Base-by-base conservation (phyloP, 2,113 vertebrate species). In the Campylorhamphus procurvoides region DNA sequence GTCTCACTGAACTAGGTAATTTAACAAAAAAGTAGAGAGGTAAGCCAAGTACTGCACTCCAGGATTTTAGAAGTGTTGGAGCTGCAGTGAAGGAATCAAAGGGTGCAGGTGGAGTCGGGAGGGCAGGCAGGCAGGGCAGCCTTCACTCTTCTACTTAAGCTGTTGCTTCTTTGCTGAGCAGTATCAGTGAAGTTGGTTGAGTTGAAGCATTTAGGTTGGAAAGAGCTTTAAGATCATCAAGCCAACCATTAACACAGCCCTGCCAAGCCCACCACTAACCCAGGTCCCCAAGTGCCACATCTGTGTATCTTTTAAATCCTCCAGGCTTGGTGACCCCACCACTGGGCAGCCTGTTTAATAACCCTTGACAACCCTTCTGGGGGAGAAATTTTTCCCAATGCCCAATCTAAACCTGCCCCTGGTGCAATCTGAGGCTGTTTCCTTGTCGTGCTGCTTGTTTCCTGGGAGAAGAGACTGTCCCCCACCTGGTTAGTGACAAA, bases 271-370 rank as follows among this genome's bases (percentile, higher is more conserved):
- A 69, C 28, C 55, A 19, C 35, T 44, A 29, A 59, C 18, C 58
- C 9, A 2, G 14, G 18, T 40, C 18, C 24, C 15, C 22, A 24
- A 56, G n/a, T 11, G 5, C 29, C 29, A 24, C 22, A 14, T 10
- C 44, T 42, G 6, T 4, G 0, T 0, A 0, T 25, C 74, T 81
- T 25, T 50, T 37, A 62, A 62, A 39, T 12, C 13, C 27, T 33
- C 16, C 35, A 71, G 28, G 62, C 13, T 0, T 17, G 33, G 14
- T 3, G 18, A 66, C 23, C 84, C 53, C 5, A 19, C 44, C 44
- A 17, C 33, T 75, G 55, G 37, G 42, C n/a, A 85, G 37, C 15
- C 24, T 46, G 16, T 60, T 29, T 12, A 46, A 1, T 18, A 25
- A n/a, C n/a, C n/a, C 10, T n/a, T 47, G 42, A 28, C 35, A 47